phyloP scores from a whole-genome alignment of 2,797 vertebrate species.

The Hemibagrus guttatus region DNA sequence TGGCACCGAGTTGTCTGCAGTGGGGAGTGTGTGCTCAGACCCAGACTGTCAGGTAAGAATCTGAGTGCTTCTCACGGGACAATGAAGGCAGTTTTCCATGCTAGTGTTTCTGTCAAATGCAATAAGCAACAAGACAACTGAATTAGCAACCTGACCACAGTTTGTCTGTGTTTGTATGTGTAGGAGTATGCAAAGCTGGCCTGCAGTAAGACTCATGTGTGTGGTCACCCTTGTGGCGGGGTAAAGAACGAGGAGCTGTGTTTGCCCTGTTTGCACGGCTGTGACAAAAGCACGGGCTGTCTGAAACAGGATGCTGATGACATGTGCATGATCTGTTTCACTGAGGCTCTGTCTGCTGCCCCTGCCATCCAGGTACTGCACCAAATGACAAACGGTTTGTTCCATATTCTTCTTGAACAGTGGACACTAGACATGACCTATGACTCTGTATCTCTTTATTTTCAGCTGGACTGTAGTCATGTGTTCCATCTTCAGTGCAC shows the following conservation, averaged over 20 bases:
- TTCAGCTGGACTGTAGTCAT: constrained; percentile 96
- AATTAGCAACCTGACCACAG: constrained; percentile 2
- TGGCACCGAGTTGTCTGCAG: constrained; percentile 93
- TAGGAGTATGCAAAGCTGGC: constrained; percentile 97
- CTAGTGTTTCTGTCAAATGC: not conserved
- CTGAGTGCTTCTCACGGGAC: not conserved
- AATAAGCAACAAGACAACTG: not conserved
- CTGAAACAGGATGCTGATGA: constrained; percentile 98
- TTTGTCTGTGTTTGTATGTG: constrained; percentile 23
- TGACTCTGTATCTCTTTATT: constrained; percentile 42
- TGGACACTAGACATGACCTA: not conserved
- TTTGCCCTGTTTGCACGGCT: constrained; percentile 93
- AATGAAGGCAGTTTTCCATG: not conserved
- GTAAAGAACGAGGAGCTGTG: constrained; percentile 95
- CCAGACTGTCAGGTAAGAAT: constrained; percentile 90
- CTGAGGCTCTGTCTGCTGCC: constrained; percentile 96
- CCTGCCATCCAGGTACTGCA: constrained; percentile 90
- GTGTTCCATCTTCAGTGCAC: constrained; percentile 99
- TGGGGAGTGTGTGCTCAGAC: constrained; percentile 96
- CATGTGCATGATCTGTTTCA: constrained; percentile 99
- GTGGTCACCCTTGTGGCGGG: constrained; percentile 94
- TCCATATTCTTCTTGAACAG: not conserved
- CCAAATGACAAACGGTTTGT: not conserved
- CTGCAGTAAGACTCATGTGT: constrained; percentile 93
- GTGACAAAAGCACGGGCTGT: constrained; percentile 86